A percentile compares a stretch with the other conserved stretches of the same genome.
phyloP scores from a whole-genome alignment of 2,888 invertebrate species.

The Uloborus plumipes region DNA sequence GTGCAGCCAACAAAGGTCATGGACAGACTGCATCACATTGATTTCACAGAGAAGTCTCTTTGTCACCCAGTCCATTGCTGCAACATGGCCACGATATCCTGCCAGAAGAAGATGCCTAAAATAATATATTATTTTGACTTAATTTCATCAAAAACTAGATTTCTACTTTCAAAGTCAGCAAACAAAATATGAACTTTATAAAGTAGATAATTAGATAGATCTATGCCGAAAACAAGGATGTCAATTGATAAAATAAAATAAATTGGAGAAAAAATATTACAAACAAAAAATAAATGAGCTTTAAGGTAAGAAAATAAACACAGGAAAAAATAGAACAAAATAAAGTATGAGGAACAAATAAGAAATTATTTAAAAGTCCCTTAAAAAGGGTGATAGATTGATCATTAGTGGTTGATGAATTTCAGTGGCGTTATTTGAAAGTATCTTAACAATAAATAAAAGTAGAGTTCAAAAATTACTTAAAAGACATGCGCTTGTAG shows the following conservation, averaged over 20 bases:
- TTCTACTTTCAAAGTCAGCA: too few relatives aligned
- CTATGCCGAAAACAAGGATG: too few relatives aligned
- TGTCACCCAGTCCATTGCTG: constrained; percentile 97
- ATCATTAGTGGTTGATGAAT: too few relatives aligned
- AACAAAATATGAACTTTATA: too few relatives aligned
- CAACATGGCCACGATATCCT: constrained; percentile 91
- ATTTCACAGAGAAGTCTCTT: constrained; percentile 95
- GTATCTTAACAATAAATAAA: too few relatives aligned
- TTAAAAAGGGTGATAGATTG: too few relatives aligned
- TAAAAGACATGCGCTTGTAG: too few relatives aligned
- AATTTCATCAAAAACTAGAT: neutral
- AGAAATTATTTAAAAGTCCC: too few relatives aligned
- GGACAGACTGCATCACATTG: constrained; percentile 95
- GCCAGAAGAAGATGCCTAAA: constrained; percentile 83
- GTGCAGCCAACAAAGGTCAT: constrained; percentile 83
- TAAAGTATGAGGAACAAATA: constrained; percentile 1
- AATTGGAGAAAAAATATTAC: neutral
- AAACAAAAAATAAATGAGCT: too few relatives aligned
- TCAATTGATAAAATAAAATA: neutral
- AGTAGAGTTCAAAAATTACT: too few relatives aligned
- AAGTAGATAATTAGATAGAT: neutral
- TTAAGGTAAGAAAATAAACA: neutral
- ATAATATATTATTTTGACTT: neutral
- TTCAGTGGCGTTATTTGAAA: too few relatives aligned
- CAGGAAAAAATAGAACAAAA: neutral